Evolutionary conservation across 2,888 invertebrate species (phyloP), one percentile per base, ranked within the genome.

Genomic region (Ochropacha duplaris): DNA sequence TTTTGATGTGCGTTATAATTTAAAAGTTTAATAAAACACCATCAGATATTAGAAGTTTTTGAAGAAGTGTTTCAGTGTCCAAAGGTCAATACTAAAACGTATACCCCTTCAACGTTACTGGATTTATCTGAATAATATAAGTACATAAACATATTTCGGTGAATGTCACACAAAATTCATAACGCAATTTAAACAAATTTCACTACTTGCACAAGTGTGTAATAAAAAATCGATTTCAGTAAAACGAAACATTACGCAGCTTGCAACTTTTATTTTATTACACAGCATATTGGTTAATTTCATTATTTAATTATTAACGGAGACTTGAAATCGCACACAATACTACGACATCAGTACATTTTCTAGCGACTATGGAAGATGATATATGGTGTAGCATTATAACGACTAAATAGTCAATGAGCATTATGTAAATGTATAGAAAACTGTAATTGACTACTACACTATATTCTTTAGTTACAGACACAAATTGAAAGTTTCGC

Each of bases 401-500:
- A 64, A 69, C 56, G 55, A 62, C 64, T 61, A 58, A 57, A 64
- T 68, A 68, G 64, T 61, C 61, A 65, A 67, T 74, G 67, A 74
- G 71, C 66, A 66, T 66, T 66, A 71, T 77, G 69, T 79, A 72
- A 67, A 74, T 62, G 58, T 67, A 66, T 74, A 71, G 63, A 73
- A 80, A 80, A 81, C 67, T 59, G 65, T 79, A 80, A 76, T 83
- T 79, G 77, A 81, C 76, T 64, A 74, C 71, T 68, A 71, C 69
- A 69, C 57, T 64, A 80, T 63, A 72, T 75, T 76, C 78, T 74
- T 16, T 16, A 39, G 39, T 16, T 39, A 39, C 16, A 16, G 39
- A 39, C 39, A 39, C 44, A 44, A 44, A 44, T 44, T 19, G 9
- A 44, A 44, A 9, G 9, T 44, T 44, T 19, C 44, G 19, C 19